Evolutionary conservation across 2,797 vertebrate species (phyloP).

Genomic region (Diplodus puntazzo): DNA sequence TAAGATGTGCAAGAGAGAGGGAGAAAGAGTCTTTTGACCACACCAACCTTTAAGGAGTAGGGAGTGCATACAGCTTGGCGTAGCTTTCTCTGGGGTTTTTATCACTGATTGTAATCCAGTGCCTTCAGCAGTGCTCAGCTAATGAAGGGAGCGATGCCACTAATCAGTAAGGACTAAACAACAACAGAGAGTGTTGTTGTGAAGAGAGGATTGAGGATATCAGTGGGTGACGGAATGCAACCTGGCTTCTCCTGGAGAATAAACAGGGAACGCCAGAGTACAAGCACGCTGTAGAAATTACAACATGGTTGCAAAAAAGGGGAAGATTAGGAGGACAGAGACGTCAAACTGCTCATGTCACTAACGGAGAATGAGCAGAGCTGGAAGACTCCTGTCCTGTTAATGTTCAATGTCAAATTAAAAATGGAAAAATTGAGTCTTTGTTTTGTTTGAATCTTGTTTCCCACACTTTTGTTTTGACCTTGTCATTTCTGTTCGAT

Average conservation of each 20-base stretch:
- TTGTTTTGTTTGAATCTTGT: neutral
- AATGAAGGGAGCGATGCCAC: slow-evolving; percentile 43
- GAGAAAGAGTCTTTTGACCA: slow-evolving; percentile 31
- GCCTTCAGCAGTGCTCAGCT: slow-evolving; percentile 47
- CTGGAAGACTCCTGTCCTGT: too few species aligned
- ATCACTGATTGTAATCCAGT: slow-evolving; percentile 50
- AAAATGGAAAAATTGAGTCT: too few species aligned
- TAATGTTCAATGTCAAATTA: too few species aligned
- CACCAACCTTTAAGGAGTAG: slow-evolving; percentile 40
- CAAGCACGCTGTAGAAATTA: slow-evolving; percentile 8
- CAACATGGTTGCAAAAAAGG: neutral
- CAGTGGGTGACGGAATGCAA: slow-evolving; percentile 3
- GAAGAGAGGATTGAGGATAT: slow-evolving; percentile 46
- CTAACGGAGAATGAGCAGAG: too few species aligned
- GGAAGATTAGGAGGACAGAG: neutral
- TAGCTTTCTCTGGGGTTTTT: slow-evolving; percentile 40
- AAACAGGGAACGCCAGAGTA: slow-evolving; percentile 26
- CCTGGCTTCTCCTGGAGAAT: slow-evolving; percentile 15
- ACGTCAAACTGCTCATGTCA: neutral
- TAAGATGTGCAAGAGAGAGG: slow-evolving; percentile 34
- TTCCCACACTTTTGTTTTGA: neutral
- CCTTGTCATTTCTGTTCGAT: neutral
- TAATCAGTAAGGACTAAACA: slow-evolving; percentile 60
- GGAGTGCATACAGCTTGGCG: slow-evolving; percentile 8
- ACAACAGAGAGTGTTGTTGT: slow-evolving; percentile 66